phyloP scores from a whole-genome alignment of 2,888 invertebrate species.

The Cacoxenus indagator region DNA sequence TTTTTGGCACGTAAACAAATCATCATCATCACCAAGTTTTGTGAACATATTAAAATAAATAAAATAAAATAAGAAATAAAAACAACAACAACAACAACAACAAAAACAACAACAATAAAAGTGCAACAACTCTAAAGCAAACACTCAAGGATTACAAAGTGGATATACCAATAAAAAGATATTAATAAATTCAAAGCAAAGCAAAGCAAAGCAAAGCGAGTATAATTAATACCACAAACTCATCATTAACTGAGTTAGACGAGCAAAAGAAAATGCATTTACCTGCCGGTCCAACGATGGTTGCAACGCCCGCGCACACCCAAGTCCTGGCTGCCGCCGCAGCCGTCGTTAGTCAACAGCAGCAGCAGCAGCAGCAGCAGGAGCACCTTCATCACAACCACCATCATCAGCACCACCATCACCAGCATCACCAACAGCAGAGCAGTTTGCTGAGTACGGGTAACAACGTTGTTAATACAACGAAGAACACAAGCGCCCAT shows the following conservation, averaged over 20 bases:
- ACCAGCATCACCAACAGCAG: constrained; percentile 22
- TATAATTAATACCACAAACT: no score
- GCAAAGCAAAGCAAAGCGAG: no score
- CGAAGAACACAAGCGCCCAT: constrained; percentile 28
- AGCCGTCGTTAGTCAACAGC: constrained; percentile 40
- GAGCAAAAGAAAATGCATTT: constrained; percentile 61
- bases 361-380: constrained; percentile 28
- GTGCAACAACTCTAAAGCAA: constrained; percentile 24
- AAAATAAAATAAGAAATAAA: not conserved
- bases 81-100: not conserved
- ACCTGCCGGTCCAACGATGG: constrained; percentile 68
- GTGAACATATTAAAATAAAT: not conserved
- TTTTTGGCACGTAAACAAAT: constrained; percentile 25
- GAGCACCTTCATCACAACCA: constrained; percentile 24
- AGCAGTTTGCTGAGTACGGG: not conserved
- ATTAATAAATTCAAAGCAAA: constrained; percentile 6
- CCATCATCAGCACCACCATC: constrained; percentile 29
- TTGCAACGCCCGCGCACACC: constrained; percentile 58
- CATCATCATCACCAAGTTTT: not conserved
- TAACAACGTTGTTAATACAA: not conserved
- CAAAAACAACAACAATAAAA: constrained; percentile 24
- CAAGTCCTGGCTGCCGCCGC: constrained; percentile 51
- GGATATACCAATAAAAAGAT: constrained; percentile 26
- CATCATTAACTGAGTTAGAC: not conserved
- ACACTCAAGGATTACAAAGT: constrained; percentile 36